Base-by-base conservation (phyloP, 2,888 invertebrate genomes). In the Villa cingulata region DNA sequence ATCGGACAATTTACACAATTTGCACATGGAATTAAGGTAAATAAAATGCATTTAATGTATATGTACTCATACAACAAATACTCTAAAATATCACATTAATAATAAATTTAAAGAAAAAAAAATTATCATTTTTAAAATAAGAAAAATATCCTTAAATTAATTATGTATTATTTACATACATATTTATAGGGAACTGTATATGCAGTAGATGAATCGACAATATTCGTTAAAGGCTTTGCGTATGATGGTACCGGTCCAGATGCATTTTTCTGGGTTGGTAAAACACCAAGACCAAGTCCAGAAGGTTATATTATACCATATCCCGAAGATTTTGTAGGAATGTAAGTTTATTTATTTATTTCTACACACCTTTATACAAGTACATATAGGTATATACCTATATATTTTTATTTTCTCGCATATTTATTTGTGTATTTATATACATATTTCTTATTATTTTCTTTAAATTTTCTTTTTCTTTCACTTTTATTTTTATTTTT, bases 231-330 rank as follows among this genome's bases (percentile, higher is more conserved):
- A 60, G 83, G 83, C 38, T 91, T 92, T 69, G 81, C 80, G 40
- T 92, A 91, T 64, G 90, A 90, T 61, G 91, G 91, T 38, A 83
- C 81, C 9, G 89, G 84, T 10, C 87, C 89, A 51, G 87, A 86
- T 63, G 87, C 89, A 1, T 88, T 81, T 71, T 91, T 91, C 74
- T 91, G 89, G 90, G 84, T 88, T 50, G 90, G 90, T 15, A 86
- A 84, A 60, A 80, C 82, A 4, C 75, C 80, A 2, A 75, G 82
- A 53, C 89, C 89, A 3, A 81, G 81, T 55, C 88, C 88, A 18
- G 83, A 84, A 45, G 91, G 90, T 50, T 81, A 77, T 51, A 78
- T 88, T 51, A 83, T 91, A 61, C 88, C 90, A 18, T 89, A 86
- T 65, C 89, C 89, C 29, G 87, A 89, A 61, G 83, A 86, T 60